Evolutionary conservation across 2,113 vertebrate genomes (phyloP), one percentile per base, ranked within the genome.

Genomic region (Oreochromis spilurus): DNA sequence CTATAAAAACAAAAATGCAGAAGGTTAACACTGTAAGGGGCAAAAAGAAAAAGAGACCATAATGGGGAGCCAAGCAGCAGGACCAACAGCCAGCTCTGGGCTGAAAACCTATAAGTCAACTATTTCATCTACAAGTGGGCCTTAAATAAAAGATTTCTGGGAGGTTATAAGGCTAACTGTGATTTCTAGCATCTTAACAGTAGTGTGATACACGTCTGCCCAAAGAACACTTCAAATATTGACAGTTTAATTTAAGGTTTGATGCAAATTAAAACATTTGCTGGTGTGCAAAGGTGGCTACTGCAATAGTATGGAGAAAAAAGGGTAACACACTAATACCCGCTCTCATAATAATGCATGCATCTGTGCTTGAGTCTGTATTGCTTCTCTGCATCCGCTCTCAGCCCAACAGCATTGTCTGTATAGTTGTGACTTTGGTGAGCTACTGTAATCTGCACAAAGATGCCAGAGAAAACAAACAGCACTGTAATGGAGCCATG

Each of bases 1-100:
- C 99, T 99, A 97, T 90, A 96, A 94, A 98, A 96, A 98, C 96
- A 98, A 97, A 91, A 95, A 95, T 81, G 90, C 89, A 94, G 14
- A 85, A 38, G 57, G 91, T 96, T 93, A 94, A 93, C 77, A 53
- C 43, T 29, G 8, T 19, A 26, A 31, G 45, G 36, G 4, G 67
- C 10, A 80, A 19, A 65, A 40, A 21, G 81, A 11, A 24, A 29
- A 55, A 24, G 4, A 78, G 83, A 31, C 7, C 29, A 58, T 52
- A 31, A 43, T n/a, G 67, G 67, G 60, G 36, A 34, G 62, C 57
- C 2, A 13, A 55, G 50, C 26, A 81, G 83, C 14, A 75, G 24
- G 24, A 78, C 17, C 65, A 75, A 8, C 52, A 54, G 21, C n/a
- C 70, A 50, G 45, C 26, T 8, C 26, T 31, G 45, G 45, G 17